Percentiles rank a stretch among this genome's conserved stretches.
Conservation (phyloP, 64 coral and sea anemone species). For the Actinia equina region DNA sequence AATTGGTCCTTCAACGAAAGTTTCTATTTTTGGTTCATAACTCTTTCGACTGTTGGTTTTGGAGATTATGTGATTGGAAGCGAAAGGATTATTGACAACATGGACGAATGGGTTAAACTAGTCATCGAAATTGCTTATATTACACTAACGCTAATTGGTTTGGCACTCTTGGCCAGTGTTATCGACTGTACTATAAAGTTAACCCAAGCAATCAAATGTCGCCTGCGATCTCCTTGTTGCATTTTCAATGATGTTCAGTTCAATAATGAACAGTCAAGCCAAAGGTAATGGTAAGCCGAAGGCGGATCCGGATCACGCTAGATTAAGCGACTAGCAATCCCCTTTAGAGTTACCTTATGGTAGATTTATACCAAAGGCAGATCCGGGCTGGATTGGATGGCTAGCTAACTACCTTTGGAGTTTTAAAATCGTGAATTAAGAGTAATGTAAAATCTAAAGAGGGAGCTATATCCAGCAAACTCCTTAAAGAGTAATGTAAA, state of each 20-base stretch:
- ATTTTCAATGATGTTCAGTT: background rate
- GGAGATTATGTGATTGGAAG: background rate
- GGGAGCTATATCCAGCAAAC: too few relatives aligned
- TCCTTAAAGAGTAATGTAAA: too few relatives aligned
- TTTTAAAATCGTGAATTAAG: too few relatives aligned
- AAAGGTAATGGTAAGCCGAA: too few relatives aligned
- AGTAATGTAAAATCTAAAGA: too few relatives aligned
- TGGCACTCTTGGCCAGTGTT: background rate
- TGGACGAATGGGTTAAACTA: background rate
- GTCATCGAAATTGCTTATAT: background rate
- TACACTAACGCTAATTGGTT: background rate
- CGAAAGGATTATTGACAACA: background rate
- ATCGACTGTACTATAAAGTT: background rate
- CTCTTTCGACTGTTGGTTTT: constrained; percentile 26
- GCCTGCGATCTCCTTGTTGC: background rate
- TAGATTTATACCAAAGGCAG: too few relatives aligned
- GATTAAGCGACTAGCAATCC: too few relatives aligned
- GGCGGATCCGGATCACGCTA: too few relatives aligned
- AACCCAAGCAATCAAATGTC: background rate
- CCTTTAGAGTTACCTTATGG: too few relatives aligned
- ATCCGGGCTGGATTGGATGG: too few relatives aligned
- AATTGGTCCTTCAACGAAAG: background rate
- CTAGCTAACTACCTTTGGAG: too few relatives aligned
- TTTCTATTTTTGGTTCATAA: constrained; percentile 15
- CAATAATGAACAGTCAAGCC: background rate